Conservation (phyloP, 2,888 invertebrate genomes). For the Drosophila mulleri region DNA sequence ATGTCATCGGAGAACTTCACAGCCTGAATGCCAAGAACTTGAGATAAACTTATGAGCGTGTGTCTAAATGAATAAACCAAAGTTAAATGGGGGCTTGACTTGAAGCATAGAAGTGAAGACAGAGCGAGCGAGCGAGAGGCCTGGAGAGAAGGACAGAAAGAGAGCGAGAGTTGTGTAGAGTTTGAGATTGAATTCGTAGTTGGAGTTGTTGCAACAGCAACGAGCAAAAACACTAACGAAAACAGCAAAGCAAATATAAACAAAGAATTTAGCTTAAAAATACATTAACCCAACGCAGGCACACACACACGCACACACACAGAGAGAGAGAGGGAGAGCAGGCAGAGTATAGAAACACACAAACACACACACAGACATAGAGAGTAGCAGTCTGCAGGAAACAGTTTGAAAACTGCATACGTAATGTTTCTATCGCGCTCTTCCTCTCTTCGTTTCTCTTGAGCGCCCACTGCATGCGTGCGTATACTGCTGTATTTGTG, state of each 20-base stretch:
- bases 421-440: constrained; percentile 40
- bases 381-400: constrained; percentile 18
- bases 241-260: constrained; percentile 77
- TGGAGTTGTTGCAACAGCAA: constrained; percentile 40
- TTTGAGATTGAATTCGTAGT: constrained; percentile 21
- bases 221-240: constrained; percentile 56
- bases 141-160: background rate
- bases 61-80: constrained; percentile 67
- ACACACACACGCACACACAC: background rate
- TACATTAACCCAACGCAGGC: constrained; percentile 72
- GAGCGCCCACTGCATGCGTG: background rate
- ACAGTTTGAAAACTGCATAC: constrained; percentile 68
- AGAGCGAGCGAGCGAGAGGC: constrained; percentile 1
- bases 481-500: background rate
- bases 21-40: constrained; percentile 44
- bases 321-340: background rate
- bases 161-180: background rate
- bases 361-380: constrained; percentile 11
- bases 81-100: constrained; percentile 53
- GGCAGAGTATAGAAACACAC: background rate
- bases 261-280: constrained; percentile 81
- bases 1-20: constrained; percentile 33
- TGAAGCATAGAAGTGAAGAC: background rate
- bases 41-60: constrained; percentile 65
- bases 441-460: constrained; percentile 2